Percentiles rank a stretch among this genome's conserved stretches.
These are phyloP conservation scores for Liopterus haemorrhoidalis DNA, from an alignment of 2,888 invertebrate genomes.

Conservation along the genomic window DNA sequence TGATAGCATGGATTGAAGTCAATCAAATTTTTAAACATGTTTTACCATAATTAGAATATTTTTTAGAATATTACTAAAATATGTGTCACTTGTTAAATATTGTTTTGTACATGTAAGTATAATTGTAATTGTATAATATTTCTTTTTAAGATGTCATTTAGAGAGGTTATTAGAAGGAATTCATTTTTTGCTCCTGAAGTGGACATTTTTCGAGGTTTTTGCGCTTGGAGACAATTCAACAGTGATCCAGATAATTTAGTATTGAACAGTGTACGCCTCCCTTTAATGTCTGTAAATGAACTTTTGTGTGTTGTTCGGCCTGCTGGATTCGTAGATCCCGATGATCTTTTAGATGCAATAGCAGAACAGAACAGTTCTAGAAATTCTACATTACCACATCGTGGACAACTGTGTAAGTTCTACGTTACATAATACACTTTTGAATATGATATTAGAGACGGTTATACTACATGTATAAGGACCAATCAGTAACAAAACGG, in stretches of 20 bases:
- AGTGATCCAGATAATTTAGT: constrained; percentile 50
- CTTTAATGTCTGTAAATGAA: constrained; percentile 82
- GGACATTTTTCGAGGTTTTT: constrained; percentile 87
- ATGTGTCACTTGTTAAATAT: not conserved
- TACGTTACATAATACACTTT: too few relatives aligned
- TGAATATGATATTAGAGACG: too few relatives aligned
- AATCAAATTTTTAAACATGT: not conserved
- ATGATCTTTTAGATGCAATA: constrained; percentile 90
- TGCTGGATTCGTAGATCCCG: constrained; percentile 78
- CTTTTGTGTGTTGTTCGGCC: constrained; percentile 84
- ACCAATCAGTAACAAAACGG: too few relatives aligned
- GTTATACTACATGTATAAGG: too few relatives aligned
- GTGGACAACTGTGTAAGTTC: constrained; percentile 68
- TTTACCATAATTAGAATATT: constrained; percentile 1
- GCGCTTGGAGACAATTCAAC: constrained; percentile 80
- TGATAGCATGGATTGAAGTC: too few relatives aligned
- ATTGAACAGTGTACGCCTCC: constrained; percentile 67
- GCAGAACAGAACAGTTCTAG: constrained; percentile 75
- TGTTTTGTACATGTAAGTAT: constrained; percentile 4
- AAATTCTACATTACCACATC: constrained; percentile 73
- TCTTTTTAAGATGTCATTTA: constrained; percentile 61
- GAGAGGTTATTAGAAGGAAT: constrained; percentile 80
- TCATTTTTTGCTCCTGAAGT: constrained; percentile 96
- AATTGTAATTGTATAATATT: constrained; percentile 6
- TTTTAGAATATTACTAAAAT: not conserved